Evolutionary conservation across 2,797 vertebrate species (phyloP).

Genomic region (Leptodactylus fallax): DNA sequence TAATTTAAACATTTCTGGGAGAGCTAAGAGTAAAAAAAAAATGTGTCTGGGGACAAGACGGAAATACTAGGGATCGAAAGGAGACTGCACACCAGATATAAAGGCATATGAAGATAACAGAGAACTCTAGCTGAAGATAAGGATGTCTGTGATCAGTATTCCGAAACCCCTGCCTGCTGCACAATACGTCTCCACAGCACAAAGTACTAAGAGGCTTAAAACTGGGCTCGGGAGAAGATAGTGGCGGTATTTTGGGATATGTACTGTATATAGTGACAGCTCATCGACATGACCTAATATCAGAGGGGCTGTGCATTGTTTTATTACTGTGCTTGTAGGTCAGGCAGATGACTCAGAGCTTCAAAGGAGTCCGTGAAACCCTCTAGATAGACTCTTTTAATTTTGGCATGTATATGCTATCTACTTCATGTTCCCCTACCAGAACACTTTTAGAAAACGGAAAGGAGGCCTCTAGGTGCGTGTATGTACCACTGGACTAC

Average conservation of each 20-base stretch:
- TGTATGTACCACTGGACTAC: too few relatives aligned
- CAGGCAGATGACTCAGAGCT: too few relatives aligned
- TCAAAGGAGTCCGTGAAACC: too few relatives aligned
- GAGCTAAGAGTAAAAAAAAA: conserved; percentile 61
- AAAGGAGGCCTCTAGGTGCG: too few relatives aligned
- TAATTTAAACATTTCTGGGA: conserved; percentile 75
- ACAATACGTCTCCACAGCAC: not conserved
- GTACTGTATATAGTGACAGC: not conserved
- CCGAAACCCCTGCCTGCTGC: not conserved
- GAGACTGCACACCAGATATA: not conserved
- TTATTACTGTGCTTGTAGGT: too few relatives aligned
- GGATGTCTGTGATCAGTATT: conserved; percentile 8
- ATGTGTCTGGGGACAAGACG: conserved; percentile 65
- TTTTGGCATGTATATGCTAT: too few relatives aligned
- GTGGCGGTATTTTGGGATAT: not conserved
- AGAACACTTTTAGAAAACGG: too few relatives aligned
- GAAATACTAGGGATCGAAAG: conserved; percentile 11
- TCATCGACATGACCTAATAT: too few relatives aligned
- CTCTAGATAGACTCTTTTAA: too few relatives aligned
- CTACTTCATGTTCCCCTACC: too few relatives aligned
- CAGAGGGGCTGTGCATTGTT: too few relatives aligned
- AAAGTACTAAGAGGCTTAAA: not conserved
- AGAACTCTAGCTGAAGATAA: not conserved
- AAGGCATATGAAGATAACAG: not conserved
- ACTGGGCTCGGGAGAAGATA: not conserved